These are phyloP conservation scores for Drosophila seclusa DNA, from an alignment of 2,888 invertebrate species.

Conservation along the genomic window DNA sequence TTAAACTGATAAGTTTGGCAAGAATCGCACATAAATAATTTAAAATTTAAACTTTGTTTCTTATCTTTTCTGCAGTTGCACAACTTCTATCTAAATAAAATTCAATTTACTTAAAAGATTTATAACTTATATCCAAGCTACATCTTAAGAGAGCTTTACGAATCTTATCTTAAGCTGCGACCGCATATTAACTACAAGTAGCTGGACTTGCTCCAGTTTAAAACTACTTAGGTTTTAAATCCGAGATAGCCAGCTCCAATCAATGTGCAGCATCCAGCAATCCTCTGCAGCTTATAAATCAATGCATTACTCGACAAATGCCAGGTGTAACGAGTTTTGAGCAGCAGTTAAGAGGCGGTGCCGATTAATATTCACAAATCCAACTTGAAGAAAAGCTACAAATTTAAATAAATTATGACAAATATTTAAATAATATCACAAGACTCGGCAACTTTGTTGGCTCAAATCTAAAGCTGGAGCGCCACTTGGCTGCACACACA, in stretches of 20 bases:
- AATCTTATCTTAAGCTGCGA: conserved; percentile 24
- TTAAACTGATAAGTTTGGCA: neutral
- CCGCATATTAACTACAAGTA: conserved; percentile 18
- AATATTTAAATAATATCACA: conserved; percentile 62
- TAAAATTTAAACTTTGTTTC: neutral
- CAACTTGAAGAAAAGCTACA: conserved; percentile 61
- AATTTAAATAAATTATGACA: conserved; percentile 72
- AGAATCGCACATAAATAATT: neutral
- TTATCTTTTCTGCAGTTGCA: neutral
- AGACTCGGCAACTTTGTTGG: conserved; percentile 14
- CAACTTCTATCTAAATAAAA: neutral
- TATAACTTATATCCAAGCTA: neutral
- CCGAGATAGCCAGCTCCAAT: conserved; percentile 30
- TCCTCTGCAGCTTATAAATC: conserved; percentile 41
- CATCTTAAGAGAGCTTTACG: neutral
- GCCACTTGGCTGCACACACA: conserved; percentile 53
- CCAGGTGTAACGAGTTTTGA: conserved; percentile 46
- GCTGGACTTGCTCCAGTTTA: conserved; percentile 36
- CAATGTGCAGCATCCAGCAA: conserved; percentile 31
- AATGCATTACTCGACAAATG: conserved; percentile 38
- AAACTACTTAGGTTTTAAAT: conserved; percentile 13
- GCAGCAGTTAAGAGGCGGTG: conserved; percentile 18
- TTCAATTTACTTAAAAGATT: conserved; percentile 1
- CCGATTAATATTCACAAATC: conserved; percentile 25
- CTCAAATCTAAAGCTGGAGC: conserved; percentile 35